Percentiles rank a stretch among this genome's conserved stretches.
Conservation (phyloP, 2,113 vertebrate species). For the human (Homo sapiens) region DNA sequence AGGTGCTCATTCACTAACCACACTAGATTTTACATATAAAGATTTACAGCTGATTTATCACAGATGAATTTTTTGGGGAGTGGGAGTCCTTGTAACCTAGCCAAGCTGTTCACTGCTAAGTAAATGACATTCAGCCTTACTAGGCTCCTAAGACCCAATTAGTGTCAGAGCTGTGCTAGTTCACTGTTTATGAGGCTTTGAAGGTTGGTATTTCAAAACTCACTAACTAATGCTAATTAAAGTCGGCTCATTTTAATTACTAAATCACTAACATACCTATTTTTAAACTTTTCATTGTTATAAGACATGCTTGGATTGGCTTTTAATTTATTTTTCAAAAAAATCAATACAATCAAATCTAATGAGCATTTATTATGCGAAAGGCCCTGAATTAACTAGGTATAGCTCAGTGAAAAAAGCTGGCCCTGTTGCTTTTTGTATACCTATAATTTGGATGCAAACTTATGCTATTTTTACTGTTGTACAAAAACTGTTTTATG, state of each 20-base stretch:
- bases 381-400: constrained; percentile 26
- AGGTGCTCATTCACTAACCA: not conserved
- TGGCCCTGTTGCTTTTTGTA: not conserved
- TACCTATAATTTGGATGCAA: not conserved
- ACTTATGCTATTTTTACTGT: not conserved
- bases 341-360: constrained; percentile 49
- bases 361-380: not conserved
- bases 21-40: not conserved
- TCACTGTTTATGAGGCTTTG: constrained; percentile 43
- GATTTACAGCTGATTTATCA: not conserved
- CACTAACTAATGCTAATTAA: constrained; percentile 33
- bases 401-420: not conserved
- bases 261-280: constrained; percentile 35
- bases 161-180: not conserved
- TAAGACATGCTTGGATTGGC: constrained; percentile 30
- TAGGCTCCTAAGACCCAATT: constrained; percentile 25
- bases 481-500: not conserved
- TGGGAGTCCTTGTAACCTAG: not conserved
- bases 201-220: constrained; percentile 58
- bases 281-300: constrained; percentile 63
- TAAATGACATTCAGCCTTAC: constrained; percentile 3
- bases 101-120: not conserved
- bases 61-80: not conserved
- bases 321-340: constrained; percentile 51
- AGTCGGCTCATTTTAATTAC: constrained; percentile 55